Evolutionary conservation across 2,113 vertebrate species (phyloP), one percentile per base, ranked within the genome.

Genomic region (Ictidomys tridecemlineatus): DNA sequence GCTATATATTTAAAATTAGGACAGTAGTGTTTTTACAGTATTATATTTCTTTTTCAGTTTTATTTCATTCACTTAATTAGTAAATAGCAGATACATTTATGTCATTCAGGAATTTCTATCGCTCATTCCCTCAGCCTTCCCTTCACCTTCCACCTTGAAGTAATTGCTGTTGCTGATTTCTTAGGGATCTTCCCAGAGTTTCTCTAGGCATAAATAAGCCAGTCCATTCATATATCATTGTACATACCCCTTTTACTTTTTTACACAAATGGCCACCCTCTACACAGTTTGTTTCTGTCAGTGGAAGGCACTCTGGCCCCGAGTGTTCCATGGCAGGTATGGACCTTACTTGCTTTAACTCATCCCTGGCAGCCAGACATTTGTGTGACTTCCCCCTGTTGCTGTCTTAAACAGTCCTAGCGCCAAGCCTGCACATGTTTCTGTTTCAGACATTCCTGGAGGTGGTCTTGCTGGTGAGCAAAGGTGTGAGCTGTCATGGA

Each of bases 1-100:
- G 37, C 51, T 18, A 42, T 30, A 28, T 34, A 45, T 53, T 58
- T 32, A 32, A 69, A 3, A 45, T 30, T 7, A 22, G 14, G 34
- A 32, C 48, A 37, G 28, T 11, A 22, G 26, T 0, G 5, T 56
- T 32, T 48, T n/a, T 8, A 2, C 1, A 11, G 26, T 7, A 1
- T 10, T 32, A 8, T 5, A 4, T 83, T 72, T 65, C 76, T 51
- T 67, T 42, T 45, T 65, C 34, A 37, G 5, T 58, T 76, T 45
- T 13, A 4, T 58, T 86, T 78, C 53, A 8, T 26, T 72, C 30
- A 24, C 30, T 8, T 30, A 26, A 26, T 24, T 67, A 12, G 0
- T 30, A 39, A 58, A 0, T 12, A 56, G 58, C 3, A 0, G 2
- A 22, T 18, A 5, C 18, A 10, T 45, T 67, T 56, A 32, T n/a